phyloP scores from a whole-genome alignment of 1,140 invertebrate species.

The Leptestheria dahalacensis region DNA sequence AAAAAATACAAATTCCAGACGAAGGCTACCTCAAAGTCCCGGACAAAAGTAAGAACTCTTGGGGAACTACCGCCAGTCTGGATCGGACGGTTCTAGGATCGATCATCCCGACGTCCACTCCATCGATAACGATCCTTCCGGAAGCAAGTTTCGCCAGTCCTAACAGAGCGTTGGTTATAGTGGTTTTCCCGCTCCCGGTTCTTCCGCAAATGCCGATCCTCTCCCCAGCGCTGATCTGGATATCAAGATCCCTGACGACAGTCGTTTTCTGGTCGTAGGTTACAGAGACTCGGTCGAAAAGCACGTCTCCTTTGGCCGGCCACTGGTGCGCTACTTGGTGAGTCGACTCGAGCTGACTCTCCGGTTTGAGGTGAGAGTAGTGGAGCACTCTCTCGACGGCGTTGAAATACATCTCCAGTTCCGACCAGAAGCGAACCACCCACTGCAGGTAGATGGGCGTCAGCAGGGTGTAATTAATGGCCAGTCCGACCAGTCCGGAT shows the following conservation, averaged over 20 bases:
- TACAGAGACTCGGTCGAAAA: constrained; percentile 49
- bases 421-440: constrained; percentile 60
- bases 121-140: constrained; percentile 53
- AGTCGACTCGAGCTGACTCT: constrained; percentile 33
- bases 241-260: constrained; percentile 44
- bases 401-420: constrained; percentile 62
- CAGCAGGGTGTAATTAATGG: constrained; percentile 62
- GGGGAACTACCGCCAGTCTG: constrained; percentile 42
- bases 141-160: constrained; percentile 41
- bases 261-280: constrained; percentile 42
- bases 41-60: constrained; percentile 42
- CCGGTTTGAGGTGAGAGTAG: constrained; percentile 39
- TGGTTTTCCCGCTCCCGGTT: constrained; percentile 65
- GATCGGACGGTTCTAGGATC: constrained; percentile 51
- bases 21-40: constrained; percentile 37
- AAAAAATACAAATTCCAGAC: not conserved
- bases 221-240: constrained; percentile 45
- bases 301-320: constrained; percentile 51
- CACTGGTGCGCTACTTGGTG: constrained; percentile 29
- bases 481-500: constrained; percentile 47
- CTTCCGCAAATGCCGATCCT: constrained; percentile 62
- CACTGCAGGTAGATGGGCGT: constrained; percentile 66
- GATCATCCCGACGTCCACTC: constrained; percentile 43
- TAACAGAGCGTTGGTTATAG: constrained; percentile 50
- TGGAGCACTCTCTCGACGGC: constrained; percentile 52